Base-by-base conservation (phyloP, 2,113 vertebrate species). In the human region DNA sequence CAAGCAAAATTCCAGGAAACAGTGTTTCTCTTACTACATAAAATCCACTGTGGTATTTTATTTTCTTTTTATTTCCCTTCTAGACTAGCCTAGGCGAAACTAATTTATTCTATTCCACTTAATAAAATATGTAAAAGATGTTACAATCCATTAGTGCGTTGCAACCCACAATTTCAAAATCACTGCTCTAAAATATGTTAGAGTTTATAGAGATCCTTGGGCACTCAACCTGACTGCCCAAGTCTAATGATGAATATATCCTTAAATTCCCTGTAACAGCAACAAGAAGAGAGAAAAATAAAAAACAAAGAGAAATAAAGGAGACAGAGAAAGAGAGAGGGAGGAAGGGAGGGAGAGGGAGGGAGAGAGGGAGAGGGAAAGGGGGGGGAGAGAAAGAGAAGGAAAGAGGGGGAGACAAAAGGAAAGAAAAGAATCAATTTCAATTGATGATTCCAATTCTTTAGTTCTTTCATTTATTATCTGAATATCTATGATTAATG, bases 11-110 rank as follows among this genome's bases (percentile, higher is more conserved):
- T 72, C 97, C 45, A 97, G 66, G 11, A 64, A 81, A 72, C 14
- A 84, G 40, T 92, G 75, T 85, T 94, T 94, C 11, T 73, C 22
- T 96, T 90, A 84, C n/a, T 90, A 50, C 6, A 38, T 61, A 73
- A 93, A 93, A 50, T 66, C 1, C 13, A 40, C 13, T 50, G 2
- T 91, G 8, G 6, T 20, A 68, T 43, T 72, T 45, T 93, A 23
- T 76, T 78, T 76, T 93, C 43, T 75, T 91, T 85, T 86, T 17
- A 45, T 87, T 59, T 89, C 1, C 85, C 57, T 84, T 72, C 30
- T 87, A 68, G 81, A 4, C 4, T 84, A 17, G 22, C 3, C 14
- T 84, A 38, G 64, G 17, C 1, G 81, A 92, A 92, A 90, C 16
- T 18, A 38, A 90, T 94, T 13, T 9, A 68, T 92, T 83, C 57